Base-by-base conservation (phyloP, 2,797 vertebrate genomes). In the Anguilla pacifica region DNA sequence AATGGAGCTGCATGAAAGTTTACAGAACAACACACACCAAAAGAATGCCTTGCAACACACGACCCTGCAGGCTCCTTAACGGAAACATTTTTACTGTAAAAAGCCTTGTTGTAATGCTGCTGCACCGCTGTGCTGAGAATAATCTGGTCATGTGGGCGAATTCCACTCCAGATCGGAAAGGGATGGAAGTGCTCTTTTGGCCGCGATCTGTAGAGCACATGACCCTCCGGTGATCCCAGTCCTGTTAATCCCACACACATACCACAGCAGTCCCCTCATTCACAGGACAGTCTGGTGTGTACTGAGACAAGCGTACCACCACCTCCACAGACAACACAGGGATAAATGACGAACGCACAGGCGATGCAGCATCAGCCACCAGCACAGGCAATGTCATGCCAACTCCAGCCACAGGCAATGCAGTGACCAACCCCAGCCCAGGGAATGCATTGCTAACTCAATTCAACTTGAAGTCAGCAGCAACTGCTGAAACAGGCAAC, bases 91-190 rank as follows among this genome's bases (percentile, higher is more conserved):
- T 22, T n/a, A 82, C 46, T 22, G 79, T 51, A 82, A 51, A 82
- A 46, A 79, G 79, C 79, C 22, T 19, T 11, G 22, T 51, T n/a
- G 46, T 51, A 2, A 82, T n/a, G 43, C 46, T 10, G 22, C 43
- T n/a, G 46, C 19, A n/a, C 46, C 3, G 7, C 22, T 1, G 46
- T 13, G 10, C 43, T 51, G 79, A n/a, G 46, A n/a, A 46, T 82
- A 82, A 82, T 82, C 79, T 82, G 79, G 43, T 82, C 79, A 82
- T 51, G 79, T 49, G 79, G 25, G 79, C 15, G 22, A 82, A 82
- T 82, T 82, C 79, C 79, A 3, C 17, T 82, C 79, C 79, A 51
- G 46, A 82, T 51, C 9, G 46, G 46, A 82, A 82, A 82, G 79
- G 46, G 25, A 82, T 9, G 46, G 46, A 82, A 82, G 11, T 77